phyloP scores from a whole-genome alignment of 2,888 invertebrate species.

The Pharmacophagus antenor region DNA sequence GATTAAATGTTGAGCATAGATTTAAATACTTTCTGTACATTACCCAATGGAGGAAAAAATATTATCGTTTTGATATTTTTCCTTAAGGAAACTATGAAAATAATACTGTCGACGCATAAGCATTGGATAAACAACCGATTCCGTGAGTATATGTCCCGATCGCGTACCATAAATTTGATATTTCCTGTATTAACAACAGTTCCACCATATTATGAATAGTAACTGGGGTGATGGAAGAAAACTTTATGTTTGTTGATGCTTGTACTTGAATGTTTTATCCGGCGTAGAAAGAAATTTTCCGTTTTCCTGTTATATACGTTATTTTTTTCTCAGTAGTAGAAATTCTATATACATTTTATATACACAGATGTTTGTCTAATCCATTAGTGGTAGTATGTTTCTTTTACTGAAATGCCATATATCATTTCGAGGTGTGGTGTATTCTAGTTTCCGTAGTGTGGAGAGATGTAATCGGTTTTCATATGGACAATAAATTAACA shows the following conservation, averaged over 20 bases:
- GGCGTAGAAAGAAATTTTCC: slow-evolving; percentile 10
- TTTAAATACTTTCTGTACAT: neutral
- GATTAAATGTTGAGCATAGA: too few species aligned
- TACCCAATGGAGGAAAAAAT: neutral
- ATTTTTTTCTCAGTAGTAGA: neutral
- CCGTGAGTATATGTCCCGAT: slow-evolving; percentile 5
- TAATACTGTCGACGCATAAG: slow-evolving; percentile 10
- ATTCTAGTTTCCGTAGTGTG: too few species aligned
- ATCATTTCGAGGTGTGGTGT: too few species aligned
- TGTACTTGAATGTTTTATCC: slow-evolving; percentile 14
- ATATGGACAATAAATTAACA: too few species aligned
- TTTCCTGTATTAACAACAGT: slow-evolving; percentile 25
- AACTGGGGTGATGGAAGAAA: slow-evolving; percentile 19
- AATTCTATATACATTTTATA: neutral
- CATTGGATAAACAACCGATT: slow-evolving; percentile 12
- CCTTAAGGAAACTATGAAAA: slow-evolving; percentile 23
- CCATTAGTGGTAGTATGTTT: too few species aligned
- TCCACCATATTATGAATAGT: slow-evolving; percentile 24
- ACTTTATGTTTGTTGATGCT: slow-evolving; percentile 17
- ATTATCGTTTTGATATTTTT: neutral
- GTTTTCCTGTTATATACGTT: neutral
- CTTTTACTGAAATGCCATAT: too few species aligned
- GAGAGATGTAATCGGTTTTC: too few species aligned
- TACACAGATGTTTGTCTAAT: too few species aligned
- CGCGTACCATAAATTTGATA: slow-evolving; percentile 22